Evolutionary conservation across 2,888 invertebrate species (phyloP).

Genomic region (Ophonus ardosiacus): DNA sequence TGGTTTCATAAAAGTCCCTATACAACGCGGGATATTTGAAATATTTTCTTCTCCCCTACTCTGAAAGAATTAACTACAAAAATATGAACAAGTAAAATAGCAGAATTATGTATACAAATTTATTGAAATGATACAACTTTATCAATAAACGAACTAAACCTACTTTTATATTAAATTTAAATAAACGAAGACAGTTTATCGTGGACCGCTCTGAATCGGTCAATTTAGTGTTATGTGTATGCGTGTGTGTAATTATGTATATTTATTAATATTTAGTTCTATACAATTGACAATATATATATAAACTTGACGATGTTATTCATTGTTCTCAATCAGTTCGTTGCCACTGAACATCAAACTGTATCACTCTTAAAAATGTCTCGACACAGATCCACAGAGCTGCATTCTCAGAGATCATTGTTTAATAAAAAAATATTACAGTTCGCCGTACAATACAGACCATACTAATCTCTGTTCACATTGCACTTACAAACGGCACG

Average conservation of each 20-base stretch:
- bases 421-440: slow-evolving; percentile 46
- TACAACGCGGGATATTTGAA: not conserved
- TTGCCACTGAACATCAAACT: slow-evolving; percentile 48
- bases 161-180: slow-evolving; percentile 60
- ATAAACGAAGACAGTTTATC: slow-evolving; percentile 61
- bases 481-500: slow-evolving; percentile 57
- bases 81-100: not conserved
- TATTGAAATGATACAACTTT: slow-evolving; percentile 70
- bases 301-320: slow-evolving; percentile 51
- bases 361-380: slow-evolving; percentile 46
- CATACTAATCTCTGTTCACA: slow-evolving; percentile 50
- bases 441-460: slow-evolving; percentile 41
- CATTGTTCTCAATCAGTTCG: slow-evolving; percentile 49
- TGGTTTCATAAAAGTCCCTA: slow-evolving; percentile 7
- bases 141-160: slow-evolving; percentile 58
- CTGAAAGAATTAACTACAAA: not conserved
- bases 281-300: slow-evolving; percentile 62
- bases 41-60: not conserved
- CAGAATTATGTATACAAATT: slow-evolving; percentile 69
- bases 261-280: slow-evolving; percentile 53
- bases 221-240: slow-evolving; percentile 57
- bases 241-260: slow-evolving; percentile 51
- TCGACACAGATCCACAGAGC: slow-evolving; percentile 45
- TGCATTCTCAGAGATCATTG: slow-evolving; percentile 48
- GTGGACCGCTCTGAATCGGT: slow-evolving; percentile 46